Conservation (phyloP, 2,113 vertebrate genomes). For the Halichoerus grypus region DNA sequence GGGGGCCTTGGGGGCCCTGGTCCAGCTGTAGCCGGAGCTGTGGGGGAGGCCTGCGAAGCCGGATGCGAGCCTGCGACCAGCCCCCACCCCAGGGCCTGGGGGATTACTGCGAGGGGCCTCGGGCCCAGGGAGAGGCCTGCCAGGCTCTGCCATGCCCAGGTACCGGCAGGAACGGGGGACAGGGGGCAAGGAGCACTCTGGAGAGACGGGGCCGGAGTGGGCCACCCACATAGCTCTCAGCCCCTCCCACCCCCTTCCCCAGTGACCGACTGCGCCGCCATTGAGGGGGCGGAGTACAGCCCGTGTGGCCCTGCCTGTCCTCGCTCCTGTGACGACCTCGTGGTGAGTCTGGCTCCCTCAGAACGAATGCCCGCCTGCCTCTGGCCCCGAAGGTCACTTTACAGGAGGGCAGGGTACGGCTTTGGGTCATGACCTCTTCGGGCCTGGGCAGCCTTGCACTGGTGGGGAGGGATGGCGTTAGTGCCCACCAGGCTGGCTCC, state of each 20-base stretch:
- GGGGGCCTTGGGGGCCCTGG: conserved; percentile 92
- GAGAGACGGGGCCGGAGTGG: rapidly evolving
- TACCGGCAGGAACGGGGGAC: conserved; percentile 22
- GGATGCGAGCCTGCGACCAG: conserved; percentile 88
- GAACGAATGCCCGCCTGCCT: not conserved
- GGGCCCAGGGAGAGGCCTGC: conserved; percentile 87
- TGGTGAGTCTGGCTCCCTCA: conserved; percentile 84
- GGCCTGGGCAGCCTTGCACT: not conserved
- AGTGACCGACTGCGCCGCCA: conserved; percentile 88
- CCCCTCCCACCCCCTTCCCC: not conserved
- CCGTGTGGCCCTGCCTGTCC: conserved; percentile 93
- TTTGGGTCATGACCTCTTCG: not conserved
- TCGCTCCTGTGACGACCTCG: conserved; percentile 92
- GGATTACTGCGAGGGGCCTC: conserved; percentile 92
- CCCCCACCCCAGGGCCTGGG: conserved; percentile 88
- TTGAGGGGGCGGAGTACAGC: conserved; percentile 89
- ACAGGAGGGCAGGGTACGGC: no score
- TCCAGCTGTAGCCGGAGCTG: conserved; percentile 92
- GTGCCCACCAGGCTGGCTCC: no score
- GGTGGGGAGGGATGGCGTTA: no score
- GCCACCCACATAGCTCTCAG: not conserved
- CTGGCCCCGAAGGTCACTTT: not conserved
- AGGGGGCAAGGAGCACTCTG: not conserved
- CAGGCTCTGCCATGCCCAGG: conserved; percentile 89
- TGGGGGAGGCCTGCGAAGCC: conserved; percentile 90